Base-by-base conservation (phyloP, 2,888 invertebrate species). In the Steromphala cineraria region DNA sequence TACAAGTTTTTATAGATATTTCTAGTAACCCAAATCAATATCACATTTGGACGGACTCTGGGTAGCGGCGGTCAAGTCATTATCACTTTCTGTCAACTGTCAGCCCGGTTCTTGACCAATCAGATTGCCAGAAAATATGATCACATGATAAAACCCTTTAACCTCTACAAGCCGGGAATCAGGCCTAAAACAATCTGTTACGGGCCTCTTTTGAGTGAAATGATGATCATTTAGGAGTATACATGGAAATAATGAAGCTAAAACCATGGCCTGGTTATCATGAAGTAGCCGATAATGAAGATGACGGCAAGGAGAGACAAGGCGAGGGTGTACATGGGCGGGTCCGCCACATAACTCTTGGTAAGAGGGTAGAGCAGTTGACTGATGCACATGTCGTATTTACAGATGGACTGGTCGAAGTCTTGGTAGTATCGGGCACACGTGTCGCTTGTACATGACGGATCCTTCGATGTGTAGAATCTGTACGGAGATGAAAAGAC, bases 321-420 rank as follows among this genome's bases (percentile, higher is more conserved):
- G n/a, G 85, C 88, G 52, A 88, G 87, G 0, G 87, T 84, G 74
- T 89, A 89, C 78, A 84, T 76, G 46, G 81, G 77, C 17, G 86
- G 78, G 24, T 89, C 87, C 0, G 84, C 87, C 2, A 81, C 79
- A 67, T 89, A 89, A 2, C 81, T 78, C 17, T 80, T 56, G 10
- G 85, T 83, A 31, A 90, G 62, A 3, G 90, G 90, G 79, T 90
- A 90, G 15, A 90, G 86, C 36, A 90, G 83, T 52, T 90, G 87
- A 19, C 87, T 86, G 90, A 90, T 90, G 78, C 90, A 90, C 0
- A 86, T 82, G 79, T 89, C 90, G 1, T 84, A 84, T 40, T 87
- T 86, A 77, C 90, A 90, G 0, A 87, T 81, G 19, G 81, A 81
- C 52, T 81, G 82, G 74, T 88, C 88, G 80, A 88, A 82, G 75